These are phyloP conservation scores for Nesidiocoris tenuis DNA, from an alignment of 2,888 invertebrate genomes.

Conservation along the genomic window DNA sequence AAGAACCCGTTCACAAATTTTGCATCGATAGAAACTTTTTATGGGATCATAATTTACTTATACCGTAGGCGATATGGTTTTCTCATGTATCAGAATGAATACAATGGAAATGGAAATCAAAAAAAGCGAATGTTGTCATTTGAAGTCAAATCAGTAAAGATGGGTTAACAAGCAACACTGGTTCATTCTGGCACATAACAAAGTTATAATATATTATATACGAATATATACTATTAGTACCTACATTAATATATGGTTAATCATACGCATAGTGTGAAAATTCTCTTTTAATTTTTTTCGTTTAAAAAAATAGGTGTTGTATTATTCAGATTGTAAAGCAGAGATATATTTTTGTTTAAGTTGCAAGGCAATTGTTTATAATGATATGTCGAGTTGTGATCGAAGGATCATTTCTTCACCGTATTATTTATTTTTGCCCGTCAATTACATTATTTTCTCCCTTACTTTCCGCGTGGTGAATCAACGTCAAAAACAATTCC, in stretches of 20 bases:
- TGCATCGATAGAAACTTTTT: slow-evolving; percentile 13
- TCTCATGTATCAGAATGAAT: slow-evolving; percentile 44
- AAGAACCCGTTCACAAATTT: not conserved
- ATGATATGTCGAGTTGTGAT: slow-evolving; percentile 48
- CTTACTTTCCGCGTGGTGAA: slow-evolving; percentile 10
- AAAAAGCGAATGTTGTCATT: slow-evolving; percentile 3
- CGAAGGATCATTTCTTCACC: slow-evolving; percentile 38
- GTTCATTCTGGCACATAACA: slow-evolving; percentile 44
- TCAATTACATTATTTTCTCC: slow-evolving; percentile 25
- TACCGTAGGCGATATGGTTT: slow-evolving; percentile 30
- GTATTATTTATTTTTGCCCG: slow-evolving; percentile 25
- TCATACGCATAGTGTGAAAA: slow-evolving; percentile 46
- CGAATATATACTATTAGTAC: slow-evolving; percentile 47
- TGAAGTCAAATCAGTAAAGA: slow-evolving; percentile 3
- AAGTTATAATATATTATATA: slow-evolving; percentile 44
- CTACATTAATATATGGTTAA: slow-evolving; percentile 47
- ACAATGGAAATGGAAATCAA: slow-evolving; percentile 27
- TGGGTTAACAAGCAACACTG: slow-evolving; percentile 23
- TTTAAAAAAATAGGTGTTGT: slow-evolving; percentile 47
- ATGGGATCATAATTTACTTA: slow-evolving; percentile 33
- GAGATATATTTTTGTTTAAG: slow-evolving; percentile 49
- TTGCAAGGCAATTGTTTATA: slow-evolving; percentile 47
- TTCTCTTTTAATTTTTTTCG: slow-evolving; percentile 20
- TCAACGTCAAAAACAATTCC: slow-evolving; percentile 7
- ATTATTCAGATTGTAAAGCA: slow-evolving; percentile 47